These are phyloP conservation scores for Mus spretus DNA, from an alignment of 2,797 vertebrate species.

Conservation along the genomic window DNA sequence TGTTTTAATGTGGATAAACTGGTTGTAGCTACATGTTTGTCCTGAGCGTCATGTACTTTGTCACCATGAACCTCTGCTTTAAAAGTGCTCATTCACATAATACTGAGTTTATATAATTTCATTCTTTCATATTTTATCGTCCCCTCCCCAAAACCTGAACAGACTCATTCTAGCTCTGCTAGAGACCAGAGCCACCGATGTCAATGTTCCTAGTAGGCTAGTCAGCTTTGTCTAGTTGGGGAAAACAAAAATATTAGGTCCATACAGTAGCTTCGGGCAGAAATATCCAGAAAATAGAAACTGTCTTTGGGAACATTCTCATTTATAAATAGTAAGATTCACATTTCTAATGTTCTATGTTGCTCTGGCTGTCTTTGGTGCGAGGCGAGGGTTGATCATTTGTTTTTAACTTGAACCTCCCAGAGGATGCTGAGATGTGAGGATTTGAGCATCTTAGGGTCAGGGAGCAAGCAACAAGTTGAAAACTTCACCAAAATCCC, in stretches of 20 bases:
- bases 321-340: background rate
- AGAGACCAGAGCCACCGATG: background rate
- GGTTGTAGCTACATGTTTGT: slow-evolving; percentile 29
- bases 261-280: background rate
- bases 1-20: slow-evolving; percentile 1
- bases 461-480: background rate
- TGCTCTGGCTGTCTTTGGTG: background rate
- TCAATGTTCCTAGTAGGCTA: background rate
- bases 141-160: background rate
- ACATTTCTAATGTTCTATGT: background rate
- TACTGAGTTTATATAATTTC: background rate
- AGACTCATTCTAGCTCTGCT: background rate
- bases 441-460: background rate
- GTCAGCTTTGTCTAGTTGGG: background rate
- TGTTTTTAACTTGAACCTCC: background rate
- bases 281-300: background rate
- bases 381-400: background rate
- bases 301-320: background rate
- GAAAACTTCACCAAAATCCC: background rate
- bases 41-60: background rate
- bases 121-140: background rate
- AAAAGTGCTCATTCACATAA: slow-evolving; percentile 1
- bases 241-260: background rate
- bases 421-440: background rate
- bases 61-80: background rate